A percentile compares a stretch with the other conserved stretches of the same genome.
Evolutionary conservation across 2,797 vertebrate genomes (phyloP).

Genomic region (Philypnodon macrostomus): DNA sequence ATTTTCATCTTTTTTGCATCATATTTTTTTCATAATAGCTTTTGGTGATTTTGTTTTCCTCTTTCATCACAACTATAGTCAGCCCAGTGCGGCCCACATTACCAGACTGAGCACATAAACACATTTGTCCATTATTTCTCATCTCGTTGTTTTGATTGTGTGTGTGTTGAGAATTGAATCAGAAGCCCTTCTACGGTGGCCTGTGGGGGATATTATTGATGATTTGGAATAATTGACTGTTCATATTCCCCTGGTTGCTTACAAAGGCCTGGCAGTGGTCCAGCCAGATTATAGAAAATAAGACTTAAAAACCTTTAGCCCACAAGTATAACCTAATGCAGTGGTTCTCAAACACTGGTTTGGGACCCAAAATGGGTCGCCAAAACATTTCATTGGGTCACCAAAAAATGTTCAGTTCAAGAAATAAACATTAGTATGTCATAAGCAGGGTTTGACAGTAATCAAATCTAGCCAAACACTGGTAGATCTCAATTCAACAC

Average conservation of each 20-base stretch:
- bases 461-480: too few relatives aligned
- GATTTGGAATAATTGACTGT: slow-evolving; percentile 21
- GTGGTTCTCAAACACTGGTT: too few relatives aligned
- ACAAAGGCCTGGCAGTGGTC: neutral
- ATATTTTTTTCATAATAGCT: too few relatives aligned
- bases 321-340: too few relatives aligned
- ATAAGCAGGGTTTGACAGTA: too few relatives aligned
- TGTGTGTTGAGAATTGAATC: slow-evolving; percentile 5
- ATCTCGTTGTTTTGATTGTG: slow-evolving; percentile 11
- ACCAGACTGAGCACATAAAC: slow-evolving; percentile 13
- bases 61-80: neutral
- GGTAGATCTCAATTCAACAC: too few relatives aligned
- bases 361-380: too few relatives aligned
- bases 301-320: neutral
- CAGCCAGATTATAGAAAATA: slow-evolving; percentile 9
- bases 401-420: too few relatives aligned
- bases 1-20: too few relatives aligned
- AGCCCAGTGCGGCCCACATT: slow-evolving; percentile 15
- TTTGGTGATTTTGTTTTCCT: neutral
- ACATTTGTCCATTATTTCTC: slow-evolving; percentile 19
- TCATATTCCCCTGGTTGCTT: slow-evolving; percentile 7
- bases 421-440: too few relatives aligned
- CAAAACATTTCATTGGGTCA: too few relatives aligned
- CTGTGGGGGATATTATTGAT: slow-evolving; percentile 13
- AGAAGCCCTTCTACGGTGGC: slow-evolving; percentile 10